Evolutionary conservation across 2,888 invertebrate genomes (phyloP), one percentile per base, ranked within the genome.

Genomic region (Chloroclysta siterata): DNA sequence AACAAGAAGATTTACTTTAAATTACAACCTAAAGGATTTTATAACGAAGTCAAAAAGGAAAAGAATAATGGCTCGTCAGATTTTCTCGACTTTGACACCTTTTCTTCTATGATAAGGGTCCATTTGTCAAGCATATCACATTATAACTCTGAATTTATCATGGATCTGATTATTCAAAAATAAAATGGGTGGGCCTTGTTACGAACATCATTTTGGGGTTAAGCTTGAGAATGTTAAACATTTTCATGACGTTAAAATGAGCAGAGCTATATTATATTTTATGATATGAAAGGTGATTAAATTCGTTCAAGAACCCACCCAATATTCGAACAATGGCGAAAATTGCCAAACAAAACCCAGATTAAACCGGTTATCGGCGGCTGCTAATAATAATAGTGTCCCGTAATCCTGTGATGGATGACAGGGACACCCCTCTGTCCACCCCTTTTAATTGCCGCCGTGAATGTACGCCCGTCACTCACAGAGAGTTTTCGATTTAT

Each of bases 401-500:
- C 84, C 78, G 73, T 88, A 89, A 90, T 89, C 90, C 89, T 61
- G 80, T 89, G 90, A 89, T 81, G 90, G 90, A 89, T 89, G 88
- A 83, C 89, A 81, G 83, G 66, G 67, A 71, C 79, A 75, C 78
- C 78, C 76, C 74, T 64, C 73, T 73, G 80, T 69, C 82, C 87
- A 89, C 90, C 91, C 91, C 89, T 89, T 91, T 90, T 92, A 91
- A 92, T 91, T 92, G 92, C 83, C 84, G 66, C 81, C 83, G 82
- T 84, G 84, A 82, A 82, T 83, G 79, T 77, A 80, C 83, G 82
- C 74, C 83, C 83, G 88, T 88, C 88, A 87, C 81, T 87, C 88
- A 87, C 79, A 79, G 77, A 70, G 79, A 81, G 80, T 83, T 89
- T 89, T 85, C 91, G 83, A 91, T 92, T 89, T 91, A 89, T 90